Evolutionary conservation across 2,888 invertebrate genomes (phyloP), one percentile per base, ranked within the genome.

Genomic region (Calameuta pallipes): DNA sequence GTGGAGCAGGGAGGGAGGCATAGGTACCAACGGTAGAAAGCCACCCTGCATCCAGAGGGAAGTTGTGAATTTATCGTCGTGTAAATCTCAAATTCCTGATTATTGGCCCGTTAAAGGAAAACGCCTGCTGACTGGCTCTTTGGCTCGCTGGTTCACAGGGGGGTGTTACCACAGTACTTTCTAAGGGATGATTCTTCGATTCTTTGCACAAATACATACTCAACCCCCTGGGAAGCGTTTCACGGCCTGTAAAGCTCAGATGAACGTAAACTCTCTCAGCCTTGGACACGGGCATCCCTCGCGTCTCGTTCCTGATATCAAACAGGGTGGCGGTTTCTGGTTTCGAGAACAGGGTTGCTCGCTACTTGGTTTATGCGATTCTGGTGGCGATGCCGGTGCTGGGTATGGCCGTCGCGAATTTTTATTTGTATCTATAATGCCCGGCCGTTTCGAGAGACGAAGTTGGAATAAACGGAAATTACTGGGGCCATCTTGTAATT

Each of bases 401-500:
- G 41, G 15, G 41, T 41, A 41, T 41, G 15, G 41, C 41, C 41
- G 41, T 41, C 33, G 70, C 30, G 30, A 70, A 70, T 70, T 70
- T 70, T 70, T 70, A 30, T 33, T 70, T 70, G 70, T 70, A 70
- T 70, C 70, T 86, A 87, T 85, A 86, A 87, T 85, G 83, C 82
- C 79, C 81, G 70, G 70, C 84, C 85, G 86, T 87, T 85, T 83
- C 84, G 86, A 85, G 85, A 87, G 87, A 88, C 87, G 85, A 89
- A 90, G 88, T 89, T 86, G 90, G 88, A 89, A 90, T 90, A 91
- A 91, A 90, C 91, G 91, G 90, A 91, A 91, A 91, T 91, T 91
- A 91, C 91, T 87, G 90, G 88, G 89, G 90, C 90, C 91, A 91
- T 91, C 90, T 91, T 91, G 90, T 91, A 91, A 91, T 91, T 91